phyloP scores from a whole-genome alignment of 2,797 vertebrate species.

The Phrynocephalus guinanensis region DNA sequence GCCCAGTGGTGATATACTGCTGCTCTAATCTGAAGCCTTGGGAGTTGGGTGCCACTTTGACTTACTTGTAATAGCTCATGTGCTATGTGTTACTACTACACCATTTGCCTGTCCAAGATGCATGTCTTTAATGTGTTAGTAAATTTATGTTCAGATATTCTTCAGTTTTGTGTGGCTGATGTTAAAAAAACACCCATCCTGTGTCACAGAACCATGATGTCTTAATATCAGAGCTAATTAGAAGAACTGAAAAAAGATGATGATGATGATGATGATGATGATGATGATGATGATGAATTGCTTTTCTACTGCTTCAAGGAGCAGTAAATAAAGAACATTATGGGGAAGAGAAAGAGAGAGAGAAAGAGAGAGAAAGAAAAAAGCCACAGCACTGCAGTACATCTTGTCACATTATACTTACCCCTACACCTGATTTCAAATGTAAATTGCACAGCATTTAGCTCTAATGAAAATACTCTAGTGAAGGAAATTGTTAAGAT shows the following conservation, averaged over 20 bases:
- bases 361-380: conserved; percentile 31
- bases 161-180: conserved; percentile 66
- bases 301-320: conserved; percentile 73
- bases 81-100: conserved; percentile 4
- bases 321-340: conserved; percentile 77
- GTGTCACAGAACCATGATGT: conserved; percentile 60
- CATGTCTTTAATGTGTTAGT: conserved; percentile 56
- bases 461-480: conserved; percentile 86
- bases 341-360: no score
- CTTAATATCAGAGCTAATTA: conserved; percentile 65
- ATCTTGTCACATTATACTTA: conserved; percentile 83
- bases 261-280: conserved; percentile 63
- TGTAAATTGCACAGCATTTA: conserved; percentile 87
- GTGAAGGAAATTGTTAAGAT: conserved; percentile 88
- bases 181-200: conserved; percentile 55
- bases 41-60: neutral
- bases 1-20: neutral
- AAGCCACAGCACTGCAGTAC: conserved; percentile 68
- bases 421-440: conserved; percentile 84
- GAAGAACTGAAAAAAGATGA: conserved; percentile 69
- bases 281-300: conserved; percentile 66
- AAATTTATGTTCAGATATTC: conserved; percentile 53
- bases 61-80: neutral
- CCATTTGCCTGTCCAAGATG: conserved; percentile 32
- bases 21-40: neutral